Conservation (phyloP, 2,888 invertebrate species). For the Eilema caniola region DNA sequence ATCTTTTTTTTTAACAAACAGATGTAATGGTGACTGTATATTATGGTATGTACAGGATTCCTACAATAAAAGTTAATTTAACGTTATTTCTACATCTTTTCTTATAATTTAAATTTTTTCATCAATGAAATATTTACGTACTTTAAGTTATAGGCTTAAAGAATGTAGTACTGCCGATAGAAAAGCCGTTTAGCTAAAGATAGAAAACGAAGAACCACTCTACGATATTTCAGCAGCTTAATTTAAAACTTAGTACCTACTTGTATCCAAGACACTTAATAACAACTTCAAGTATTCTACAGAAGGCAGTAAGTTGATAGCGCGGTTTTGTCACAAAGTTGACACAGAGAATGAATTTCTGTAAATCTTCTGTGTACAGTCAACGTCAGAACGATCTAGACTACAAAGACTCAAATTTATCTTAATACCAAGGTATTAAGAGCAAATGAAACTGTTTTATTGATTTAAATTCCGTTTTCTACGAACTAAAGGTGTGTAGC, state of each 20-base stretch:
- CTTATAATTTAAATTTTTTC: not conserved
- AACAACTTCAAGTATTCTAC: not conserved
- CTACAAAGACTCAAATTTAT: too few relatives aligned
- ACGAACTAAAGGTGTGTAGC: too few relatives aligned
- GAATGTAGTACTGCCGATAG: not conserved
- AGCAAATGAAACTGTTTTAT: too few relatives aligned
- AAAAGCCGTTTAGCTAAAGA: not conserved
- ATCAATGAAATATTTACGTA: not conserved
- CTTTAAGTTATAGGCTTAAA: not conserved
- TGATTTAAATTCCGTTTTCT: too few relatives aligned
- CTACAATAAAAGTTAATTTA: too few relatives aligned
- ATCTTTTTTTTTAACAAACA: too few relatives aligned
- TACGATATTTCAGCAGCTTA: not conserved
- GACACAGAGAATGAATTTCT: not conserved
- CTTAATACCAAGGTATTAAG: too few relatives aligned
- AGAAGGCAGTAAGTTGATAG: not conserved
- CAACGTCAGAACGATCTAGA: too few relatives aligned
- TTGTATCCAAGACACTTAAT: not conserved
- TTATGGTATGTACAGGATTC: too few relatives aligned
- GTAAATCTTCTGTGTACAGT: not conserved
- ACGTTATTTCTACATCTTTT: too few relatives aligned
- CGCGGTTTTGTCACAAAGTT: not conserved
- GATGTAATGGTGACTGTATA: too few relatives aligned
- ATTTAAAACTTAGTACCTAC: not conserved
- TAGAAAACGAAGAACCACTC: not conserved